phyloP scores from a whole-genome alignment of 2,113 vertebrate species.

The Hippocampus zosterae region DNA sequence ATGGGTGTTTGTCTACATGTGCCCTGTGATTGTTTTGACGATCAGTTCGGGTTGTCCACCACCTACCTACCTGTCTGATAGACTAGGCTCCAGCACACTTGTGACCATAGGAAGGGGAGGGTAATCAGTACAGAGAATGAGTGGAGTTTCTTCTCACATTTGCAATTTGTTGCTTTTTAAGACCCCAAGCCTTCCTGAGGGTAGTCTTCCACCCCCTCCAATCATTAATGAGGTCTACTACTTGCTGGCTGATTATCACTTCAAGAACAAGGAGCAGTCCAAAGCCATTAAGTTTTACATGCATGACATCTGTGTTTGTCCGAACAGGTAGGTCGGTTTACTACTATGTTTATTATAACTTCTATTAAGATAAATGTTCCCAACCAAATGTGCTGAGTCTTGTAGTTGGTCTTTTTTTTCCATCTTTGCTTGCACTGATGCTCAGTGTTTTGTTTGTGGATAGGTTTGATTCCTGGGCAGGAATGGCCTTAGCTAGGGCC shows the following conservation, averaged over 20 bases:
- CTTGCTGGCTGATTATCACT: constrained; percentile 95
- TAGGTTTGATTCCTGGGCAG: constrained; percentile 98
- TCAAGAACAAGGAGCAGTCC: constrained; percentile 98
- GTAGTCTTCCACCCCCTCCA: constrained; percentile 78
- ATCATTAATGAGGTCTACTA: constrained; percentile 93
- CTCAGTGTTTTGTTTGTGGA: constrained; percentile 3
- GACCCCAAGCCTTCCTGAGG: constrained; percentile 85
- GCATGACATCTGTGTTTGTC: constrained; percentile 94
- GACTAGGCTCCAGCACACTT: too few relatives aligned
- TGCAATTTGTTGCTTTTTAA: constrained; percentile 47
- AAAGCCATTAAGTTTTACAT: constrained; percentile 99
- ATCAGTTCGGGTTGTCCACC: too few relatives aligned
- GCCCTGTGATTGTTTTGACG: too few relatives aligned
- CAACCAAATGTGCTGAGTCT: background rate
- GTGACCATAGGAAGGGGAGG: too few relatives aligned
- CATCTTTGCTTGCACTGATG: background rate
- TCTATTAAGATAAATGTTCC: background rate
- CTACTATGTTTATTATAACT: background rate
- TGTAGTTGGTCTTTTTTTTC: background rate
- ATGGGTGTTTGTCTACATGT: too few relatives aligned
- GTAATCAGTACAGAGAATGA: too few relatives aligned
- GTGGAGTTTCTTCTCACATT: background rate
- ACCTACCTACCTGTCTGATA: too few relatives aligned
- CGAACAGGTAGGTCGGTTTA: constrained; percentile 78
- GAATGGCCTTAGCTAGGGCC: constrained; percentile 94